Evolutionary conservation across 2,797 vertebrate genomes (phyloP).

Genomic region (Falco concolor): DNA sequence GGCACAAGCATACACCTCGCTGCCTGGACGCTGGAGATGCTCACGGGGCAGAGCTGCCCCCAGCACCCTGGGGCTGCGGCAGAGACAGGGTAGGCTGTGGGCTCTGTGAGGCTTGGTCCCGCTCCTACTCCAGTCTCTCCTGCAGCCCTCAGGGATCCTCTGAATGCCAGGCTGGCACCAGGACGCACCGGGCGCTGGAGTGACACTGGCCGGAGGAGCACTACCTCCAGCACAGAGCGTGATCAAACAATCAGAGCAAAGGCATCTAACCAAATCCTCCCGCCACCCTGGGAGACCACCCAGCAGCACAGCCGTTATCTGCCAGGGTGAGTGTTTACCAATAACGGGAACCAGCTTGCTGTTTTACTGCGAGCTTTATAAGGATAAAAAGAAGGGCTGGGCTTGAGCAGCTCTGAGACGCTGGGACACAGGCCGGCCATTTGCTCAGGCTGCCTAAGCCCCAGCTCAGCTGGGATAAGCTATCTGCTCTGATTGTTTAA

Average conservation of each 20-base stretch:
- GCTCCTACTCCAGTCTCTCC: neutral
- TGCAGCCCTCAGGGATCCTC: neutral
- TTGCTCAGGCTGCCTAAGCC: constrained; percentile 75
- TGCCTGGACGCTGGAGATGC: neutral
- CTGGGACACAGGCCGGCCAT: constrained; percentile 73
- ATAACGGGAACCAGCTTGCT: constrained; percentile 84
- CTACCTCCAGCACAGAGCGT: constrained; percentile 64
- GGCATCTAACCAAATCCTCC: constrained; percentile 70
- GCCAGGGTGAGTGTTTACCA: constrained; percentile 84
- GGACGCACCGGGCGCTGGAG: neutral
- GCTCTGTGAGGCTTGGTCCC: neutral
- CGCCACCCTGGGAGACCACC: constrained; percentile 80
- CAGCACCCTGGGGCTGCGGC: rapidly evolving
- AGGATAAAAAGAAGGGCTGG: constrained; percentile 81
- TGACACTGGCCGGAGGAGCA: constrained; percentile 40
- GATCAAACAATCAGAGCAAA: constrained; percentile 72
- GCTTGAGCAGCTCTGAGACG: constrained; percentile 67
- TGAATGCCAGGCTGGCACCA: neutral
- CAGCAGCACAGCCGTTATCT: constrained; percentile 80
- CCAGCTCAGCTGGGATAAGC: constrained; percentile 74
- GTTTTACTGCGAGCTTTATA: constrained; percentile 82
- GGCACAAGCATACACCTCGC: rapidly evolving
- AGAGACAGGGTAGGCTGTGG: neutral
- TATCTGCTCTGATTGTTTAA: constrained; percentile 72
- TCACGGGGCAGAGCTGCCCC: neutral